Evolutionary conservation across 2,113 vertebrate species (phyloP).

Genomic region (Hemicordylus capensis): DNA sequence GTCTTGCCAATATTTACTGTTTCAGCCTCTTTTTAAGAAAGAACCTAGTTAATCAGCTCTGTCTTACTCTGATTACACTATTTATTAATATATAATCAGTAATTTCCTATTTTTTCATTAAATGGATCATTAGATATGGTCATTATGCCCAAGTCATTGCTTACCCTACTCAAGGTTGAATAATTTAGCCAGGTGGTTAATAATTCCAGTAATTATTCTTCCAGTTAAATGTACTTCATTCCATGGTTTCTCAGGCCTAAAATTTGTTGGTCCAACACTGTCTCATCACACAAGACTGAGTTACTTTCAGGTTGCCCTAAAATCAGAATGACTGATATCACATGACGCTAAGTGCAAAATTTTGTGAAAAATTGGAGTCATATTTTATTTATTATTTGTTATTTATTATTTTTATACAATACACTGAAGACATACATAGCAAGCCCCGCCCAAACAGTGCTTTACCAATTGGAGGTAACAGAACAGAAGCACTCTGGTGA

Average conservation of each 20-base stretch:
- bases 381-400: neutral
- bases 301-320: neutral
- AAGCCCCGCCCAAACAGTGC: too few species aligned
- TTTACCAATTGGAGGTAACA: too few species aligned
- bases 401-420: too few species aligned
- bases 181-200: slow-evolving; percentile 23
- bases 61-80: neutral
- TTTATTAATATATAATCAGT: slow-evolving; percentile 1
- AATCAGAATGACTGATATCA: neutral
- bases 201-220: slow-evolving; percentile 4
- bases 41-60: neutral
- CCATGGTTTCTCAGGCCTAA: neutral
- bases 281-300: neutral
- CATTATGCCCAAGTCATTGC: slow-evolving; percentile 15
- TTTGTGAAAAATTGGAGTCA: neutral
- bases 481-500: too few species aligned
- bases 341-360: neutral
- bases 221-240: neutral
- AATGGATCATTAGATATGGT: slow-evolving; percentile 26
- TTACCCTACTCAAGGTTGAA: slow-evolving; percentile 6
- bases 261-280: neutral
- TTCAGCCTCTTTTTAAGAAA: neutral
- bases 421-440: too few species aligned
- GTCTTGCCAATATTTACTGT: neutral
- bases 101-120: neutral